Base-by-base conservation (phyloP, 1,140 invertebrate genomes). In the Hycleus phaleratus region DNA sequence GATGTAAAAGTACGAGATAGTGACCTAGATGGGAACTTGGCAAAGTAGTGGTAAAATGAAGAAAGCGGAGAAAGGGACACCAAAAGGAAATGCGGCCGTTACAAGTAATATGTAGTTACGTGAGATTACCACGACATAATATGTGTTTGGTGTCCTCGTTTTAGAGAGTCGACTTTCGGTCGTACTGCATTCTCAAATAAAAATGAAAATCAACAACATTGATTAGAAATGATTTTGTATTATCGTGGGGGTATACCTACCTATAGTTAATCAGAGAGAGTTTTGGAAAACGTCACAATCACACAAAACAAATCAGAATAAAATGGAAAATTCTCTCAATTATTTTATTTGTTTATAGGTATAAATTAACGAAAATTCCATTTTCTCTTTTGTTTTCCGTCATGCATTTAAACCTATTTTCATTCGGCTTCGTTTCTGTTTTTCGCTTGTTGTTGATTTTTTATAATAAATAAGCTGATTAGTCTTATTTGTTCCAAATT, bases 61-160 rank as follows among this genome's bases (percentile, higher is more conserved):
- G 71, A 72, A 72, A 72, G 71, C 71, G 69, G 71, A 71, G 71
- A 72, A 72, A 72, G 71, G 70, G 68, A 72, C 64, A 67, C 64
- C 65, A 63, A 62, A 67, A 71, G 65, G 71, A 72, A 71, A 70
- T 71, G 67, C 71, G 69, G 69, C 63, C 71, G 64, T 51, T 58
- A 59, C 62, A 61, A 66, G 64, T 68, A 69, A 65, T 65, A 66
- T 61, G 62, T 67, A 64, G 67, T 72, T 72, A 72, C 71, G 69
- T 71, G 67, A 70, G 71, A 71, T 72, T 71, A 72, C 63, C 71
- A 65, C 60, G 49, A 70, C 69, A 70, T 70, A 70, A 72, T 71
- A 67, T 57, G 55, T 54, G 46, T 49, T 66, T 67, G 65, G 64
- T 66, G 68, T 60, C 68, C 68, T 64, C 68, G 58, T 60, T 69